Conservation (phyloP, 2,113 vertebrate genomes). For the Sebastes fasciatus region DNA sequence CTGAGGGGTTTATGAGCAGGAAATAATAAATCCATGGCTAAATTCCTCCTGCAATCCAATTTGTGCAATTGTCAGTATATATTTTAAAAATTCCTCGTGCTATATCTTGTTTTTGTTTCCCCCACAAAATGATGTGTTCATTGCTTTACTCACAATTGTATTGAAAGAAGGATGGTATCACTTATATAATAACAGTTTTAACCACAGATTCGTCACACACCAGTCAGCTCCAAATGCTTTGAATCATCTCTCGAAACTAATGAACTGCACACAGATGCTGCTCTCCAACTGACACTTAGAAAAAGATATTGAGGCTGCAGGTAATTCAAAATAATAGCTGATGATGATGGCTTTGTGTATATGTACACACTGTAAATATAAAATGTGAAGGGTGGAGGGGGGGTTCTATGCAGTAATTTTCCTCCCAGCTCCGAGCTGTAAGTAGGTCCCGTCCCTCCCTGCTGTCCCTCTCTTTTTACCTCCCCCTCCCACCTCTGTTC, state of each 20-base stretch:
- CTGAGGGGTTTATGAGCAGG: constrained; percentile 38
- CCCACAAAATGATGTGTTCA: not conserved
- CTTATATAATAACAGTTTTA: not conserved
- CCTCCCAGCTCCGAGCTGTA: constrained; percentile 6
- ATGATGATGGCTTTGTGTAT: not conserved
- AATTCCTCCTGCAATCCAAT: constrained; percentile 39
- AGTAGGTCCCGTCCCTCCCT: constrained; percentile 13
- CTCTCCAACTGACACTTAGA: not conserved
- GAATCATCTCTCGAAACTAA: not conserved
- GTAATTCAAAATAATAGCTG: not conserved
- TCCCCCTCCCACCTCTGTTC: not conserved
- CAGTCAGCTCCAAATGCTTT: not conserved
- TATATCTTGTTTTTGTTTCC: not conserved
- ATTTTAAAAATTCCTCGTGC: not conserved
- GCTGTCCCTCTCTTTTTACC: not conserved
- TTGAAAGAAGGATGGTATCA: not conserved
- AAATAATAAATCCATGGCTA: constrained; percentile 38
- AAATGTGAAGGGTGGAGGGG: not conserved
- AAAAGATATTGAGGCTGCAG: not conserved
- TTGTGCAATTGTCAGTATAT: constrained; percentile 19
- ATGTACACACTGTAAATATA: not conserved
- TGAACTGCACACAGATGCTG: not conserved
- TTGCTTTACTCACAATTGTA: not conserved
- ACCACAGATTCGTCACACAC: not conserved
- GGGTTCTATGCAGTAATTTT: constrained; percentile 6